These are phyloP conservation scores for Drosophila serrata DNA, from an alignment of 1,140 invertebrate genomes.

Conservation along the genomic window DNA sequence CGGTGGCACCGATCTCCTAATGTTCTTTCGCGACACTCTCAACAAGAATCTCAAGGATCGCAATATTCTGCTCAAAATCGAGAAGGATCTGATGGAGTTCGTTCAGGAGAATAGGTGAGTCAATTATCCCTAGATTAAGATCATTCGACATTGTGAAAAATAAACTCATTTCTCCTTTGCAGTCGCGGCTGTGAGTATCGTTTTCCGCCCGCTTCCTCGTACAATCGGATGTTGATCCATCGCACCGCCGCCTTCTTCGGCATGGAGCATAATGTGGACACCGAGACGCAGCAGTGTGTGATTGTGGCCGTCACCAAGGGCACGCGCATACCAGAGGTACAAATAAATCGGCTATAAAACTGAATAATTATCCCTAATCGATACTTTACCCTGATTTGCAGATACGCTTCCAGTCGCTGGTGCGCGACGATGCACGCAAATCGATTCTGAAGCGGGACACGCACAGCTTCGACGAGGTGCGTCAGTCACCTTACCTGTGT, in stretches of 20 bases:
- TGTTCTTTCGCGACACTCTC: slow-evolving; percentile 95
- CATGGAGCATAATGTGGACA: slow-evolving; percentile 97
- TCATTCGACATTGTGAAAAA: not conserved
- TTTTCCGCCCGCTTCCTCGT: slow-evolving; percentile 96
- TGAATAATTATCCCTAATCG: not conserved
- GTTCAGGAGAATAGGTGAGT: slow-evolving; percentile 93
- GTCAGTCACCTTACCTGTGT: slow-evolving; percentile 76
- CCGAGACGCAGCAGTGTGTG: slow-evolving; percentile 92
- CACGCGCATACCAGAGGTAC: slow-evolving; percentile 89
- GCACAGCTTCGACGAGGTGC: slow-evolving; percentile 90
- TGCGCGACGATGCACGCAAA: slow-evolving; percentile 89
- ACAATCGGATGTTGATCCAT: slow-evolving; percentile 97
- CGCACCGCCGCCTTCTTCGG: slow-evolving; percentile 96
- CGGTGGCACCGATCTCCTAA: slow-evolving; percentile 92
- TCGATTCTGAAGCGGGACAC: slow-evolving; percentile 94
- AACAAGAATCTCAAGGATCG: slow-evolving; percentile 96
- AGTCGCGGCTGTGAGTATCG: slow-evolving; percentile 90
- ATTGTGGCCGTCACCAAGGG: slow-evolving; percentile 90
- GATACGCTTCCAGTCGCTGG: slow-evolving; percentile 88
- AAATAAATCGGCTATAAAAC: not conserved
- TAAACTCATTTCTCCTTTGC: not conserved
- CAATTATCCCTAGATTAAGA: no score
- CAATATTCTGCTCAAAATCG: slow-evolving; percentile 93
- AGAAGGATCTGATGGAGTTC: slow-evolving; percentile 94
- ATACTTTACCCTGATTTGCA: slow-evolving; percentile 19